Evolutionary conservation across 2,113 vertebrate genomes (phyloP).

Genomic region (Smithornis capensis): DNA sequence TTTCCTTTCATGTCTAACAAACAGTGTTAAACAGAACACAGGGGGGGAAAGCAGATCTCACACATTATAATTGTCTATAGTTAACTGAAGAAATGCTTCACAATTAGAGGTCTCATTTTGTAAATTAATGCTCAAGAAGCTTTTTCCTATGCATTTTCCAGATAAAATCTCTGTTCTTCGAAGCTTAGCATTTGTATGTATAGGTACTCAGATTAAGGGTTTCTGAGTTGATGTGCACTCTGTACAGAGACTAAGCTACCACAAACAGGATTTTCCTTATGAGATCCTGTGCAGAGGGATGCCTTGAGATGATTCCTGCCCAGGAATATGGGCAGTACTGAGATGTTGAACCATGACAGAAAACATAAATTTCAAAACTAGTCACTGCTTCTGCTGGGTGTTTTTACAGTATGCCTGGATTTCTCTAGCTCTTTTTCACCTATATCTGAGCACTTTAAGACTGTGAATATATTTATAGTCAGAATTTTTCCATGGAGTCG

Average conservation of each 20-base stretch:
- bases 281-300: background rate
- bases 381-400: background rate
- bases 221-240: background rate
- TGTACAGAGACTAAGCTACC: background rate
- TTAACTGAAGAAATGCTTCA: conserved; percentile 22
- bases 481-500: background rate
- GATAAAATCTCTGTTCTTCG: background rate
- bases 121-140: background rate
- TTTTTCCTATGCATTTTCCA: background rate
- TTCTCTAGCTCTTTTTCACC: background rate
- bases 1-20: conserved; percentile 55
- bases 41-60: background rate
- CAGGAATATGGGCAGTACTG: background rate
- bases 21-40: conserved; percentile 16
- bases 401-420: background rate
- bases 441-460: background rate
- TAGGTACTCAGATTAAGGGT: background rate
- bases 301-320: background rate
- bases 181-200: background rate
- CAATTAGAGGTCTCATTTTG: conserved; percentile 29
- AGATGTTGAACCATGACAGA: background rate
- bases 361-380: background rate
- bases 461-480: background rate
- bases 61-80: conserved; percentile 7
- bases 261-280: background rate